A percentile compares a stretch with the other conserved stretches of the same genome.
Conservation (phyloP, 2,888 invertebrate genomes). For the Sminthurides aquaticus region DNA sequence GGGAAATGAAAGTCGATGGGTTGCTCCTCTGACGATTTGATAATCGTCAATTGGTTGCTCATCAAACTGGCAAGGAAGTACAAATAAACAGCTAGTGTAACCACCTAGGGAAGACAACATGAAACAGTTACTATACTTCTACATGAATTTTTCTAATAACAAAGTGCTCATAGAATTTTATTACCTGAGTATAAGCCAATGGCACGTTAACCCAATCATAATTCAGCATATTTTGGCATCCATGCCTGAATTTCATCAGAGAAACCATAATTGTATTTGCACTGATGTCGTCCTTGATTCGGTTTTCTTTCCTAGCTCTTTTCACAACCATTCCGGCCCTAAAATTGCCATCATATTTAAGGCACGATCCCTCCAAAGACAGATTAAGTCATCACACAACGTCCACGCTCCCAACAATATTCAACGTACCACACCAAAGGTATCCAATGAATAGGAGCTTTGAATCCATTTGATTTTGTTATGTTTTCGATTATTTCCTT, state of each 20-base stretch:
- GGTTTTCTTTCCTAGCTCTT: constrained; percentile 13
- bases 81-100: constrained; percentile 2
- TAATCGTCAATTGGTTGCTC: constrained; percentile 10
- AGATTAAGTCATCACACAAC: too few species aligned
- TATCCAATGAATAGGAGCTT: constrained; percentile 44
- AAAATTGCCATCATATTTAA: not conserved
- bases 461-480: constrained; percentile 42
- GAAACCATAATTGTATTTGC: constrained; percentile 3
- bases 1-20: constrained; percentile 16
- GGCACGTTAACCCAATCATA: constrained; percentile 20
- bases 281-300: constrained; percentile 18
- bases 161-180: not conserved
- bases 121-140: not conserved
- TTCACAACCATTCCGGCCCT: constrained; percentile 12
- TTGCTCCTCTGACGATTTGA: not conserved
- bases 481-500: constrained; percentile 46
- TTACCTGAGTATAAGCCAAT: constrained; percentile 38
- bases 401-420: too few species aligned
- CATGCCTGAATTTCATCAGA: constrained; percentile 7
- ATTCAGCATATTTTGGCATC: constrained; percentile 14
- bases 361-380: not conserved
- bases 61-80: constrained; percentile 11
- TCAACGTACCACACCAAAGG: constrained; percentile 46
- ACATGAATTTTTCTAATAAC: not conserved
- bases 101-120: constrained; percentile 38